A percentile compares a stretch with the other conserved stretches of the same genome.
Evolutionary conservation across 2,888 invertebrate genomes (phyloP).

Genomic region (Heliconius erato): DNA sequence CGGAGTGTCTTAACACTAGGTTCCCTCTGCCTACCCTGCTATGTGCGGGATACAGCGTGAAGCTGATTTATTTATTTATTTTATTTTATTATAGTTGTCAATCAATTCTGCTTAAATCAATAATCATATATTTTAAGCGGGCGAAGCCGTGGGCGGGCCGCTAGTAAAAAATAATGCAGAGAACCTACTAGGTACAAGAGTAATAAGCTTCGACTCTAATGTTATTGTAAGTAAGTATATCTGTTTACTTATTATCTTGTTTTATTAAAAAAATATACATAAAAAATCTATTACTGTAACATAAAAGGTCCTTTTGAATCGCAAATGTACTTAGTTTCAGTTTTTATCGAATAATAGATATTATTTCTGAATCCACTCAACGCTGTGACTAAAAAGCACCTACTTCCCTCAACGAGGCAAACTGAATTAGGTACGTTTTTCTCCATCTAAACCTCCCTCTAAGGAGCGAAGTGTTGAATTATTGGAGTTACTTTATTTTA

Average conservation of each 20-base stretch:
- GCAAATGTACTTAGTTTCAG: conserved; percentile 20
- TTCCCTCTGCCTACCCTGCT: too few relatives aligned
- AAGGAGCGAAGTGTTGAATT: conserved; percentile 82
- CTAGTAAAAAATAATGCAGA: too few relatives aligned
- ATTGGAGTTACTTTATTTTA: conserved; percentile 83
- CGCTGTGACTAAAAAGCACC: conserved; percentile 63
- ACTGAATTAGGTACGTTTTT: conserved; percentile 83
- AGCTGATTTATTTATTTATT: too few relatives aligned
- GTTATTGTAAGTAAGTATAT: not conserved
- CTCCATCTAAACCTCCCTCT: conserved; percentile 77
- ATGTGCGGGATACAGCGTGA: too few relatives aligned
- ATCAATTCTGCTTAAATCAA: too few relatives aligned
- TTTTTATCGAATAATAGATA: conserved; percentile 67
- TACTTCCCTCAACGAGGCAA: conserved; percentile 72
- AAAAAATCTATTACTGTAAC: not conserved
- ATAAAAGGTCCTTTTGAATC: not conserved
- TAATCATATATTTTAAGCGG: too few relatives aligned
- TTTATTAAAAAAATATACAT: not conserved
- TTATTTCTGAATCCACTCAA: conserved; percentile 69
- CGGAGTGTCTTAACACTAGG: too few relatives aligned
- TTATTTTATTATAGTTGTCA: accelerated
- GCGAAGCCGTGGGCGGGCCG: too few relatives aligned
- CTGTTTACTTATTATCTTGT: not conserved
- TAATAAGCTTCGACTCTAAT: not conserved
- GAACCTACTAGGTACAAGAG: too few relatives aligned